Conservation (phyloP, 2,888 invertebrate species). For the Ochropleura plecta region DNA sequence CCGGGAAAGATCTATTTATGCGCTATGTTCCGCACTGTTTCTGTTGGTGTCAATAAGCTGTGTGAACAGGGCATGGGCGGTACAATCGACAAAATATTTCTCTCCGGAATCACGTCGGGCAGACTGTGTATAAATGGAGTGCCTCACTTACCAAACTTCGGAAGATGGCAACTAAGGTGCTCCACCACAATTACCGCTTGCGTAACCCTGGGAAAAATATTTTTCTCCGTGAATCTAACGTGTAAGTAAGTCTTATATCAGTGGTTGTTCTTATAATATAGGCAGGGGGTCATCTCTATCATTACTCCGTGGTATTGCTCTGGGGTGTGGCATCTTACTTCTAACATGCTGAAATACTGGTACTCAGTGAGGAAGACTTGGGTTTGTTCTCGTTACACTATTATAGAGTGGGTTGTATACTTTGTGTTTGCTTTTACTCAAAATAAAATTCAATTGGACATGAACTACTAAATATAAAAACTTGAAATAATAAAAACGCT, state of each 20-base stretch:
- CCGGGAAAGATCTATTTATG: conserved; percentile 90
- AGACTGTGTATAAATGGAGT: conserved; percentile 90
- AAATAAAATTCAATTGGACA: conserved; percentile 75
- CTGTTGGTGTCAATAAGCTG: conserved; percentile 84
- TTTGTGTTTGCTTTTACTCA: conserved; percentile 75
- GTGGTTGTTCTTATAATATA: conserved; percentile 85
- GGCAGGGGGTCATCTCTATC: conserved; percentile 75
- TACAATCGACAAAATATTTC: conserved; percentile 91
- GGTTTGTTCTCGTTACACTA: conserved; percentile 75
- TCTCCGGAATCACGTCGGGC: conserved; percentile 90
- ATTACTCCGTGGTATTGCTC: conserved; percentile 82
- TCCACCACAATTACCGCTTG: conserved; percentile 91
- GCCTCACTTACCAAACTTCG: conserved; percentile 91
- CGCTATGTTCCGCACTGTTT: conserved; percentile 88
- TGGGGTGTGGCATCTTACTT: conserved; percentile 82
- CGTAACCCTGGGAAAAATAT: conserved; percentile 91
- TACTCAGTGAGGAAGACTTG: conserved; percentile 78
- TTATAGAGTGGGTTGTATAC: conserved; percentile 72
- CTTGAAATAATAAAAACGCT: conserved; percentile 81
- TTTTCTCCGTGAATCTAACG: conserved; percentile 91
- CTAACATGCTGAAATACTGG: conserved; percentile 85
- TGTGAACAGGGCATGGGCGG: conserved; percentile 87
- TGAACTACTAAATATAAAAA: conserved; percentile 79
- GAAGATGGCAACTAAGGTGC: conserved; percentile 91
- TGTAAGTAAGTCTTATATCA: conserved; percentile 88